Conservation (phyloP, 2,113 vertebrate genomes). For the Halichoerus grypus region DNA sequence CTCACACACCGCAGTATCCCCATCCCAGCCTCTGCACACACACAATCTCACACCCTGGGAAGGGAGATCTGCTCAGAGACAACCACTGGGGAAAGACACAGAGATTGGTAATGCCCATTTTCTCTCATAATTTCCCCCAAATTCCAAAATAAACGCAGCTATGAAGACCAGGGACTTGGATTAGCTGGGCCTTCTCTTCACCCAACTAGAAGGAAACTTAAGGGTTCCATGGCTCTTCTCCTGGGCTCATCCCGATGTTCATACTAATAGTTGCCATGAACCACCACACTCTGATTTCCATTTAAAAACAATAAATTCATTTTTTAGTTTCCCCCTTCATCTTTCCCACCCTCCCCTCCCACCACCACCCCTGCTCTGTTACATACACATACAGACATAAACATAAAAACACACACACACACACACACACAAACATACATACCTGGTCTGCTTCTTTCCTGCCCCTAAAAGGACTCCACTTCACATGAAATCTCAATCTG, state of each 20-base stretch:
- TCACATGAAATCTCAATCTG: constrained; percentile 51
- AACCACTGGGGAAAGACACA: constrained; percentile 5
- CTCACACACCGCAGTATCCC: not conserved
- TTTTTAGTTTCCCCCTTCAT: constrained; percentile 57
- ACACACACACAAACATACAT: constrained; percentile 29
- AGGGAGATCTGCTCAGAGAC: constrained; percentile 51
- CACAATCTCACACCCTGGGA: not conserved
- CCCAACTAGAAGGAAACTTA: constrained; percentile 51
- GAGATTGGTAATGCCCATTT: constrained; percentile 42
- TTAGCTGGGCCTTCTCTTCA: constrained; percentile 6
- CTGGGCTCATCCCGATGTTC: constrained; percentile 61
- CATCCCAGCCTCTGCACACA: constrained; percentile 43
- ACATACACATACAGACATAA: constrained; percentile 43
- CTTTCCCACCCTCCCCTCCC: constrained; percentile 54
- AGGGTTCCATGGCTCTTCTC: constrained; percentile 69
- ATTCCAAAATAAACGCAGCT: constrained; percentile 50
- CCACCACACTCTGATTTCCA: constrained; percentile 67
- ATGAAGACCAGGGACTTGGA: constrained; percentile 36
- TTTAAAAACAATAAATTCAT: constrained; percentile 70
- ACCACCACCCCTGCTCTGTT: constrained; percentile 44
- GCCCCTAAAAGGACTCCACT: constrained; percentile 57
- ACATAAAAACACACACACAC: not conserved
- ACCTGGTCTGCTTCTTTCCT: constrained; percentile 75
- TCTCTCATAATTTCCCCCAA: constrained; percentile 34
- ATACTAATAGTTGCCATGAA: constrained; percentile 57